These are phyloP conservation scores for Drosophila emarginata DNA, from an alignment of 2,888 invertebrate species.

Conservation along the genomic window DNA sequence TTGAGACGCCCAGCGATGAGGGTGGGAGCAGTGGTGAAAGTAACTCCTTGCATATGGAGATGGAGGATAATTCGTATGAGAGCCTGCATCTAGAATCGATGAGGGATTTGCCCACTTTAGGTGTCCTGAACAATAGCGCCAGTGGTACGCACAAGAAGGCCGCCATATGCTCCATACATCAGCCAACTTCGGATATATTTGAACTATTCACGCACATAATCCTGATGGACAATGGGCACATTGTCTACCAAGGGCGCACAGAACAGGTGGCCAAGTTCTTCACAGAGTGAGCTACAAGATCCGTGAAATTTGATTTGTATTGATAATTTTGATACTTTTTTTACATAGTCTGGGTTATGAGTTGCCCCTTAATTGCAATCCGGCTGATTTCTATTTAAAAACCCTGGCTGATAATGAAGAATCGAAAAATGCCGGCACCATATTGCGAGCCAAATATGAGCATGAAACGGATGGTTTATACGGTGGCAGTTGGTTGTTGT, in stretches of 20 bases:
- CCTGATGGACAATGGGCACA: slow-evolving; percentile 89
- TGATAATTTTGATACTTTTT: not conserved
- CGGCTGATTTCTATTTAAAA: slow-evolving; percentile 92
- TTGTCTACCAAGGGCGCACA: slow-evolving; percentile 91
- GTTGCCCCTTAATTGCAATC: slow-evolving; percentile 91
- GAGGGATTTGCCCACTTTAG: slow-evolving; percentile 64
- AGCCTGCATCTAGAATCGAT: slow-evolving; percentile 48
- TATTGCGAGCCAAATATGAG: slow-evolving; percentile 73
- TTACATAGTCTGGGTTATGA: slow-evolving; percentile 85
- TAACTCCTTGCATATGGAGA: slow-evolving; percentile 80
- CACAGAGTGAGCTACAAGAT: slow-evolving; percentile 81
- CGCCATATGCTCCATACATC: slow-evolving; percentile 94
- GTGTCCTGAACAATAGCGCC: slow-evolving; percentile 67
- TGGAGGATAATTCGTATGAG: slow-evolving; percentile 52
- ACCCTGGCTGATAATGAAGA: slow-evolving; percentile 84
- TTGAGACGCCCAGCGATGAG: slow-evolving; percentile 59
- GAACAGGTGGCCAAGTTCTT: slow-evolving; percentile 88
- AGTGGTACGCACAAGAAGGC: slow-evolving; percentile 84
- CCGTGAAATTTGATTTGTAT: not conserved
- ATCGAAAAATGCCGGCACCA: slow-evolving; percentile 59
- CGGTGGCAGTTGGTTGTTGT: slow-evolving; percentile 76
- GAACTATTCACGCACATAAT: slow-evolving; percentile 91
- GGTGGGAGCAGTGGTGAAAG: slow-evolving; percentile 54
- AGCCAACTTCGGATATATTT: slow-evolving; percentile 93
- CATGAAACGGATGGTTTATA: slow-evolving; percentile 75